Evolutionary conservation across 2,113 vertebrate species (phyloP).

Genomic region (Elephantulus edwardii): DNA sequence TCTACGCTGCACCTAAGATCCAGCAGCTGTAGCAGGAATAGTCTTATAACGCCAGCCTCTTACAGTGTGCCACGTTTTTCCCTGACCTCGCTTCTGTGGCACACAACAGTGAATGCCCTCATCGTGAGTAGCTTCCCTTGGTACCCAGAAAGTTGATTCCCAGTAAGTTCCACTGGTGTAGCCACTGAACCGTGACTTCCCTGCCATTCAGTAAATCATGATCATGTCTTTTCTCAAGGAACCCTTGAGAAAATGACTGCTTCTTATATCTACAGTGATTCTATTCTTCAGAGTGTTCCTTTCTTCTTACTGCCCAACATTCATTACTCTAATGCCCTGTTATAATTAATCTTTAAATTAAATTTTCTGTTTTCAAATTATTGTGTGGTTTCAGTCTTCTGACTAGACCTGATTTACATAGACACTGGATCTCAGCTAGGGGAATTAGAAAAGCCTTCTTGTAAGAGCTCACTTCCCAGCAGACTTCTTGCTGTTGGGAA

Average conservation of each 20-base stretch:
- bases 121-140: neutral
- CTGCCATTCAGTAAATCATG: neutral
- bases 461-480: neutral
- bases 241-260: neutral
- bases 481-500: neutral
- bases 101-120: fast-evolving
- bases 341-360: neutral
- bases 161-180: fast-evolving
- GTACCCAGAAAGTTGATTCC: neutral
- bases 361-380: neutral
- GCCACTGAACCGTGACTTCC: neutral
- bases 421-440: neutral
- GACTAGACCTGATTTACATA: neutral
- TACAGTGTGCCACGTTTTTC: fast-evolving
- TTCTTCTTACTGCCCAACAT: neutral
- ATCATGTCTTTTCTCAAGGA: neutral
- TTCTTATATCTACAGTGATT: neutral
- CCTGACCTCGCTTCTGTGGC: neutral
- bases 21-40: no score
- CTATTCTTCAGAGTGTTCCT: neutral
- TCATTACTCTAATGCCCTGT: neutral
- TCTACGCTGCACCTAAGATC: no score
- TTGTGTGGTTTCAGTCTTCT: neutral
- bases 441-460: neutral
- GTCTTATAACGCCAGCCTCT: no score